Base-by-base conservation (phyloP, 2,888 invertebrate genomes). In the Synergus japonicus region DNA sequence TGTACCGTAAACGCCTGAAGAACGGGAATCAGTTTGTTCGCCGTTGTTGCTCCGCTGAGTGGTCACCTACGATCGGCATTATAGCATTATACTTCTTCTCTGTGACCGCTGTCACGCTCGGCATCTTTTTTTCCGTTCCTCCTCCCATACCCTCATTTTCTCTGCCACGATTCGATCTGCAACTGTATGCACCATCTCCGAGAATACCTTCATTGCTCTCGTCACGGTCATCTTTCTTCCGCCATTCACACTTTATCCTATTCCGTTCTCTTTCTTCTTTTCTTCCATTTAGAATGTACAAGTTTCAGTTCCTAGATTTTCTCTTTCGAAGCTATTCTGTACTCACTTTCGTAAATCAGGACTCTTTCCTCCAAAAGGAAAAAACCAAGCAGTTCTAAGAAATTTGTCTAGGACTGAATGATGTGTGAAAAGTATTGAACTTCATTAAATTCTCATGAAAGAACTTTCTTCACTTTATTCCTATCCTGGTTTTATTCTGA, bases 1-100 rank as follows among this genome's bases (percentile, higher is more conserved):
- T 69, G 69, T 69, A 69, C 67, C n/a, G 78, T 67, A 66, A 79
- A 79, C 46, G 83, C 73, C 77, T 85, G 85, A 83, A 85, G 85
- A 87, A 87, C 86, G 81, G 78, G 80, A 79, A 82, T 84, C 87
- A 87, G 87, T 87, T 80, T 81, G 81, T 76, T 82, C 76, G 79
- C 60, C 80, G 87, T 83, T 83, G 78, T 79, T 83, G 80, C 65
- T 73, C 78, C 66, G 78, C 63, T 44, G 73, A 78, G 49, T 69
- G 49, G 69, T 49, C 49, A 54, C 12, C 49, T 69, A 69, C 49
- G 46, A 49, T 49, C 69, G 69, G 44, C 29, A 69, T 69, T 8
- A 66, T 66, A 43, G 10, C 9, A 7, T 46, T 15, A 9, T 67
- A 49, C 37, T 8, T 2, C 66, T 76, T 65, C 58, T 49, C 77